phyloP scores from a whole-genome alignment of 2,888 invertebrate species.

The Mythimna pallens region DNA sequence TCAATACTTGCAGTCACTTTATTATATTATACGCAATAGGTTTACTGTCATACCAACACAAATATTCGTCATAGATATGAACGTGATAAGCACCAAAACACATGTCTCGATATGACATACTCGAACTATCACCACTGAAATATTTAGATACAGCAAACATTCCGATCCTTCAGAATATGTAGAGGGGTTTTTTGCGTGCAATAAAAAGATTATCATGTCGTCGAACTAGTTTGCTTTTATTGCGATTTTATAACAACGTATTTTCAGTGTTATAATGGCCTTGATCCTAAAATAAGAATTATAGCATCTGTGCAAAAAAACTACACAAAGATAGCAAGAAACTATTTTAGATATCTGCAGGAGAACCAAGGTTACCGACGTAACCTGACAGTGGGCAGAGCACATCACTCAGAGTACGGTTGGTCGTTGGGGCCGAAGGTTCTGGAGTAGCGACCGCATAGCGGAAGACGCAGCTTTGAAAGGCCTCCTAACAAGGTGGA shows the following conservation, averaged over 20 bases:
- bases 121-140: slow-evolving; percentile 9
- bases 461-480: too few species aligned
- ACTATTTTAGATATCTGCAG: background rate
- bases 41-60: background rate
- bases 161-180: slow-evolving; percentile 5
- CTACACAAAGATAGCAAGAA: background rate
- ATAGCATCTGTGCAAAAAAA: background rate
- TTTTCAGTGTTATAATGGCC: background rate
- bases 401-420: too few species aligned
- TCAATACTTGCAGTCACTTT: background rate
- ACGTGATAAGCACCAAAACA: slow-evolving; percentile 20
- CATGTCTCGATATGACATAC: slow-evolving; percentile 12
- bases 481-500: too few species aligned
- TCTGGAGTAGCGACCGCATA: too few species aligned
- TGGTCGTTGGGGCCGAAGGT: too few species aligned
- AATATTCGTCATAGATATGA: slow-evolving; percentile 28
- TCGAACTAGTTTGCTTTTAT: background rate
- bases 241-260: slow-evolving; percentile 14
- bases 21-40: slow-evolving; percentile 15
- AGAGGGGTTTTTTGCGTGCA: background rate
- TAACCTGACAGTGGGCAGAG: too few species aligned
- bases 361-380: too few species aligned
- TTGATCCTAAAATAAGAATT: slow-evolving; percentile 29
- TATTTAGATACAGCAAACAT: slow-evolving; percentile 8
- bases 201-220: slow-evolving; percentile 1